Evolutionary conservation across 2,797 vertebrate species (phyloP), one percentile per base, ranked within the genome.

Genomic region (Sebastolobus altivelis): DNA sequence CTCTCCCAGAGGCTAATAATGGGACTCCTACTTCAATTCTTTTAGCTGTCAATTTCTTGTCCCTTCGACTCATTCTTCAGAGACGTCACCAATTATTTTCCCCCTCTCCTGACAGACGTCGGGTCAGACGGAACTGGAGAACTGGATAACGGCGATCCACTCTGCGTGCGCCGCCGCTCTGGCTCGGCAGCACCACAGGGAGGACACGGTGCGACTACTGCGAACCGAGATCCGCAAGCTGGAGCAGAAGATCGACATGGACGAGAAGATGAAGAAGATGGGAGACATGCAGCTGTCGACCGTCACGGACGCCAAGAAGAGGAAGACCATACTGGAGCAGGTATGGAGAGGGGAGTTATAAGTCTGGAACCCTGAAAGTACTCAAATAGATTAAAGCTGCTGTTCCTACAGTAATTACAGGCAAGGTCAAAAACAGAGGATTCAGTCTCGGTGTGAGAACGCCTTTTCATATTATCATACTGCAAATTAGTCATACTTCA

Each of bases 221-320:
- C 94, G 94, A 52, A 96, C 97, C 0, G 97, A 98, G 83, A 96
- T 98, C 83, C 97, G 96, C 43, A 98, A 97, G 77, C 93, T 98
- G 86, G 97, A 98, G 65, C 97, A 98, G 94, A 98, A 98, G 94
- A 97, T 98, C 22, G 97, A 98, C 86, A 98, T 98, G 97, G 97
- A 98, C 70, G 95, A 97, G 89, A 98, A 98, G 93, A 98, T 98
- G 97, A 97, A 96, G 89, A 98, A 98, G 94, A 98, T 98, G 97
- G 97, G 97, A 0, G 97, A 98, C 77, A 98, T 98, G 97, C 97
- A 98, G 89, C 94, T 98, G 68, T 97, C 97, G 25, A 97, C 97
- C 0, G 97, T 98, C 29, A 98, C 96, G 0, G 97, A 98, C 40
- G 90, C 93, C 22, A 98, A 97, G 94, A 99, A 98, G 92, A 97